Conservation (phyloP, 2,113 vertebrate species). For the Psittacara wagleri region DNA sequence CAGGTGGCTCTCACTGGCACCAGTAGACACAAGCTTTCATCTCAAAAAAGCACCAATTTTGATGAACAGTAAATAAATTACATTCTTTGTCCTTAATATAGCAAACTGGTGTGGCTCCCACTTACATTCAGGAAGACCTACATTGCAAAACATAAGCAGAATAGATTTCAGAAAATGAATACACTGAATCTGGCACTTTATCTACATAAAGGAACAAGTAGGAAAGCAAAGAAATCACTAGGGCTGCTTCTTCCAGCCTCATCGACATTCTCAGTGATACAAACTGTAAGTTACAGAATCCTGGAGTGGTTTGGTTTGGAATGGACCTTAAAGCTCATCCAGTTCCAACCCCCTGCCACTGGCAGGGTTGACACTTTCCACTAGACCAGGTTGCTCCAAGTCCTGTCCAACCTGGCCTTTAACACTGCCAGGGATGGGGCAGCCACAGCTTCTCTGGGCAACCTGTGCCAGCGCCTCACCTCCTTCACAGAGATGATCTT, state of each 20-base stretch:
- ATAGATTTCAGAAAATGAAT: not conserved
- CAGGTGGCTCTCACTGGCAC: not conserved
- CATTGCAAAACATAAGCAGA: not conserved
- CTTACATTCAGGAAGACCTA: not conserved
- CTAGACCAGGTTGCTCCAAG: not conserved
- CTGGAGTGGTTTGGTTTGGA: not conserved
- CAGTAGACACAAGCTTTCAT: not conserved
- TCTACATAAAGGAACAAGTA: not conserved
- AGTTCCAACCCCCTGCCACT: not conserved
- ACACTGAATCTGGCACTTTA: not conserved
- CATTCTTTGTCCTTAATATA: not conserved
- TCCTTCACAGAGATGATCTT: not conserved
- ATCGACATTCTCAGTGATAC: not conserved
- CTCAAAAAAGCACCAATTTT: not conserved
- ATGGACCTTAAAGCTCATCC: not conserved
- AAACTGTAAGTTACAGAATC: not conserved
- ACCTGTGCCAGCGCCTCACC: not conserved
- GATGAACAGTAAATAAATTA: not conserved
- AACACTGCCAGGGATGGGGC: not conserved
- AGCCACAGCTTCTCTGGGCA: not conserved
- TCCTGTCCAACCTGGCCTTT: not conserved
- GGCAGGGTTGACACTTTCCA: not conserved
- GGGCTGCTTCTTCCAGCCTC: not conserved
- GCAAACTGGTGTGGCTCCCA: not conserved
- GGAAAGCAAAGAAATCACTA: not conserved